A percentile compares a stretch with the other conserved stretches of the same genome.
Conservation (phyloP, 2,113 vertebrate species). For the Benitochromis conjunctus region DNA sequence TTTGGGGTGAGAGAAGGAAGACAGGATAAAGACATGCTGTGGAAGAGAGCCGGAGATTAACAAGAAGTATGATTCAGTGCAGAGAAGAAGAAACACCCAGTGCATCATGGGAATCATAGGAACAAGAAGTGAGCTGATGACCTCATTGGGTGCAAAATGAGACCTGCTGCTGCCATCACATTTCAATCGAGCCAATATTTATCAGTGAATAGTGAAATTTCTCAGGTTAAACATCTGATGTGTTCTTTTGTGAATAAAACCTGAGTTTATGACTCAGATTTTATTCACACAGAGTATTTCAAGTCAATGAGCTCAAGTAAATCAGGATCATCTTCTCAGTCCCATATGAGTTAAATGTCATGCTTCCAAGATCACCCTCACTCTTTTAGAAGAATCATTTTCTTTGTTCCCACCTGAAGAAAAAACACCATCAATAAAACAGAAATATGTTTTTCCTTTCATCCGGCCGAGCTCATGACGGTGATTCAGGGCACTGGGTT, state of each 20-base stretch:
- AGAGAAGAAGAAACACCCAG: background rate
- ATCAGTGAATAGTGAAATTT: background rate
- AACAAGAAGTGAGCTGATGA: background rate
- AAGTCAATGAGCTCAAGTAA: background rate
- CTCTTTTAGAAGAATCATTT: fast-evolving
- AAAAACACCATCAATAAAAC: background rate
- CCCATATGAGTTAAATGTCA: background rate
- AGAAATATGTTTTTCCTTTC: background rate
- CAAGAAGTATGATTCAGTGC: background rate
- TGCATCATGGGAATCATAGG: background rate
- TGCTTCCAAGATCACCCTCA: background rate
- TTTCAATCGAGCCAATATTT: background rate
- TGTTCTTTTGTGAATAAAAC: background rate
- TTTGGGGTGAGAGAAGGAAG: background rate
- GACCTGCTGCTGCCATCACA: background rate
- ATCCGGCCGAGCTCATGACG: fast-evolving
- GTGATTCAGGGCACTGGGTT: background rate
- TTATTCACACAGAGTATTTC: background rate
- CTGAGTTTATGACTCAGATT: background rate
- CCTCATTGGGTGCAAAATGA: background rate
- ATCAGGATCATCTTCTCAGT: background rate
- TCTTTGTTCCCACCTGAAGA: background rate
- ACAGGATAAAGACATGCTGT: too few relatives aligned
- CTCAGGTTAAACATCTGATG: fast-evolving
- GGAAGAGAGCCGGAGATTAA: too few relatives aligned